Evolutionary conservation across 2,797 vertebrate genomes (phyloP), one percentile per base, ranked within the genome.

Genomic region (Eospalax fontanierii): DNA sequence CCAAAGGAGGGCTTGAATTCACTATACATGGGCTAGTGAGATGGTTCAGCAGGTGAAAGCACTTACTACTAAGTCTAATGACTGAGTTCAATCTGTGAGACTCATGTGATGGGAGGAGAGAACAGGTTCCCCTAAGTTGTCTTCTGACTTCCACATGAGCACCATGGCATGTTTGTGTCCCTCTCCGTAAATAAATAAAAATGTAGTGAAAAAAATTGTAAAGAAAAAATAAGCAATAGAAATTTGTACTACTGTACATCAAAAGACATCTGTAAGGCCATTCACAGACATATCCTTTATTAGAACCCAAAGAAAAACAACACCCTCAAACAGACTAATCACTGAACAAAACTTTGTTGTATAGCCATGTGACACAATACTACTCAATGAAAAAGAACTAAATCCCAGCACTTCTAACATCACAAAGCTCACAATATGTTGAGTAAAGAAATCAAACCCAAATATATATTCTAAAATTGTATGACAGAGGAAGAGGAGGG

Each of bases 311-410:
- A 18, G 61, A 81, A 80, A 89, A 95, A 84, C 26, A 89, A 61
- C 61, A 8, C 4, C 7, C 71, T 83, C 40, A 92, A 81, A 87
- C 21, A 84, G 9, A 54, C 21, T 89, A 87, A 80, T 74, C 46
- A 96, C 54, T 57, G 40, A 95, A 73, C 14, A 89, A 81, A 93
- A 90, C 38, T 93, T 63, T 65, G 15, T 76, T 73, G 79, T 81
- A 84, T 0, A 46, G 24, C 6, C 70, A 92, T 50, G 71, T 33
- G 4, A 78, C 9, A 63, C 0, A 70, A 65, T 38, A 83, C 24
- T 61, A 84, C 43, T 89, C n/a, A 68, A 57, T 40, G 30, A 92
- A 91, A 96, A 63, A 74, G n/a, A 86, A 88, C 54, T 87, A 93
- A n/a, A 28, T 35, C 71, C 7, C 26, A 73, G 26, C 46, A 86